Evolutionary conservation across 2,888 invertebrate genomes (phyloP), one percentile per base, ranked within the genome.

Genomic region (Idaea aversata): DNA sequence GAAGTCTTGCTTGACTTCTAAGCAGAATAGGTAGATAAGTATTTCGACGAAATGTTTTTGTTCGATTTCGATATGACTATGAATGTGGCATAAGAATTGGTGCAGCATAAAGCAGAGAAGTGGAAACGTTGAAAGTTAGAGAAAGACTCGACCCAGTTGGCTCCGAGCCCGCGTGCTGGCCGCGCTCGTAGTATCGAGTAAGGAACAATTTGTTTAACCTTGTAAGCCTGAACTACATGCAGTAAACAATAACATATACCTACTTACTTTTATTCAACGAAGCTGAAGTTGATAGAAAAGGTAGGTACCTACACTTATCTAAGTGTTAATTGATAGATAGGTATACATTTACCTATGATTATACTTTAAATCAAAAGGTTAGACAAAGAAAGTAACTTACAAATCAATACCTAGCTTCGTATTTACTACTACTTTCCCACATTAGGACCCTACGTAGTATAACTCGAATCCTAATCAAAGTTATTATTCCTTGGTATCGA

Each of bases 81-180:
- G 74, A 63, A 68, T 69, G 71, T 71, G 71, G 74, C 68, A 72
- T 77, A 77, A 77, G 80, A 77, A 74, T 13, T 36, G 36, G 5
- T 5, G 13, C 6, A 13, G 47, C 47, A 10, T 80, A 81, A 84
- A 81, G 81, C 81, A 80, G 78, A 84, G 78, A 80, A 77, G 78
- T 83, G 84, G 81, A 83, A 82, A 80, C 82, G 80, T 84, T 82
- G 86, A 87, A 91, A 90, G 87, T 91, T 90, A 83, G 84, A 85
- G 84, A 87, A 86, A 84, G 67, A 82, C 88, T 83, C 90, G 92
- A 91, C 91, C 91, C 81, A 92, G 86, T 92, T 92, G 92, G 92
- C 92, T 83, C 80, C 70, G 77, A 86, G 90, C 89, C 90, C 88
- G 84, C 75, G 80, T 77, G 74, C 81, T 77, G 80, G 81, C 86